Percentiles rank a stretch among this genome's conserved stretches.
Evolutionary conservation across 2,797 vertebrate genomes (phyloP).

Genomic region (Poecilia wingei): DNA sequence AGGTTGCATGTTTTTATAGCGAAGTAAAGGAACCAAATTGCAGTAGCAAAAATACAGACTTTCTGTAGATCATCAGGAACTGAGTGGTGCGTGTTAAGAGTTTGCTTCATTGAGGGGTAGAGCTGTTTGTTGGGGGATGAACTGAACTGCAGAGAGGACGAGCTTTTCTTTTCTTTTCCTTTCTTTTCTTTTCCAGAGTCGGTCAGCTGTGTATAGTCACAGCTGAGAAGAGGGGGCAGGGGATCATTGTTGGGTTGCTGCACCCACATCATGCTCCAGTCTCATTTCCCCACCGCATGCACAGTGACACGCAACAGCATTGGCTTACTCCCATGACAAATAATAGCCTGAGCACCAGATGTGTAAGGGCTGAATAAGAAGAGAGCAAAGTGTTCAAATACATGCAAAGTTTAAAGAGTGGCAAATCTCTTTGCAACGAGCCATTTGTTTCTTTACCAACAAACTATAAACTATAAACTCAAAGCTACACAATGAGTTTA

Average conservation of each 20-base stretch:
- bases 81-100: slow-evolving; percentile 42
- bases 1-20: slow-evolving; percentile 15
- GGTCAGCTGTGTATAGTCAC: slow-evolving; percentile 69
- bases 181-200: slow-evolving; percentile 52
- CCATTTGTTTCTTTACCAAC: background rate
- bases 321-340: slow-evolving; percentile 76
- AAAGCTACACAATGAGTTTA: background rate
- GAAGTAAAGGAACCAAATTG: slow-evolving; percentile 29
- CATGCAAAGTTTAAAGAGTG: slow-evolving; percentile 20
- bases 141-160: background rate
- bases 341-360: slow-evolving; percentile 71
- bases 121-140: slow-evolving; percentile 14
- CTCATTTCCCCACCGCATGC: slow-evolving; percentile 16
- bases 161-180: slow-evolving; percentile 17
- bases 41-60: slow-evolving; percentile 17
- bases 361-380: slow-evolving; percentile 49
- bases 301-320: slow-evolving; percentile 63
- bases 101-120: slow-evolving; percentile 31
- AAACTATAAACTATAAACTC: background rate
- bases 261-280: slow-evolving; percentile 61
- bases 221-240: slow-evolving; percentile 23
- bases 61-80: slow-evolving; percentile 30
- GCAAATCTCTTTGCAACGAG: slow-evolving; percentile 13
- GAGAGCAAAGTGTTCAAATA: slow-evolving; percentile 53
- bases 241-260: slow-evolving; percentile 50